Percentiles rank a stretch among this genome's conserved stretches.
Conservation (phyloP, 2,113 vertebrate genomes). For the Bubo blakistoni region DNA sequence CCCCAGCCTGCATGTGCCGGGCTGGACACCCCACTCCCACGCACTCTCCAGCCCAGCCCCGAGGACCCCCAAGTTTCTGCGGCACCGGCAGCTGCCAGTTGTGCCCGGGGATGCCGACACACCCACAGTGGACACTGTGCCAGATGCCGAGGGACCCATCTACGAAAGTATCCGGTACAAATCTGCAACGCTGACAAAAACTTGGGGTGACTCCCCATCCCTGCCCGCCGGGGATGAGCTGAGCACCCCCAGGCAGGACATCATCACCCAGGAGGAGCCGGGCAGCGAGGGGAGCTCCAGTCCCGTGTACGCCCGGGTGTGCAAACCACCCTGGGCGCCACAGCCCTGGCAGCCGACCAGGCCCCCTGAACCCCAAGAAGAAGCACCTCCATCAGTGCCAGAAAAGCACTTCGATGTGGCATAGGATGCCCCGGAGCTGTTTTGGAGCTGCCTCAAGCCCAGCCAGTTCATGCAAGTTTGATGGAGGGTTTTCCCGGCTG, state of each 20-base stretch:
- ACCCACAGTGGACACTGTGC: rapidly evolving
- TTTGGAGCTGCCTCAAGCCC: background rate
- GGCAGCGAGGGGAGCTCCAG: background rate
- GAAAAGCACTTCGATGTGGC: background rate
- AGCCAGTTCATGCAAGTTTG: rapidly evolving
- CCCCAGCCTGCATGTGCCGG: background rate
- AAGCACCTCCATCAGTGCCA: background rate
- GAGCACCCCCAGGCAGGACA: rapidly evolving
- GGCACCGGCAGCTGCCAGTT: background rate
- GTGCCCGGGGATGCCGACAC: background rate
- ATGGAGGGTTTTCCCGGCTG: background rate
- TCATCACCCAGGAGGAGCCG: background rate
- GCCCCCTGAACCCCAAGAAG: background rate
- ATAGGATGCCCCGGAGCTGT: background rate
- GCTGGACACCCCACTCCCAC: background rate
- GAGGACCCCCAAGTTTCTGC: background rate
- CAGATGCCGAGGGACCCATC: background rate
- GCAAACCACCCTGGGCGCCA: background rate
- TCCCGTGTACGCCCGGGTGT: constrained; percentile 7
- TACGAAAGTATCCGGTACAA: constrained; percentile 13
- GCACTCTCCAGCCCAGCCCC: rapidly evolving
- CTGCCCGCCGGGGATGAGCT: rapidly evolving
- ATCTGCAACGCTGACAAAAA: background rate
- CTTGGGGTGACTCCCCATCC: background rate
- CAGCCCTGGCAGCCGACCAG: rapidly evolving